phyloP scores from a whole-genome alignment of 2,888 invertebrate genomes.

The Odontothrips loti region DNA sequence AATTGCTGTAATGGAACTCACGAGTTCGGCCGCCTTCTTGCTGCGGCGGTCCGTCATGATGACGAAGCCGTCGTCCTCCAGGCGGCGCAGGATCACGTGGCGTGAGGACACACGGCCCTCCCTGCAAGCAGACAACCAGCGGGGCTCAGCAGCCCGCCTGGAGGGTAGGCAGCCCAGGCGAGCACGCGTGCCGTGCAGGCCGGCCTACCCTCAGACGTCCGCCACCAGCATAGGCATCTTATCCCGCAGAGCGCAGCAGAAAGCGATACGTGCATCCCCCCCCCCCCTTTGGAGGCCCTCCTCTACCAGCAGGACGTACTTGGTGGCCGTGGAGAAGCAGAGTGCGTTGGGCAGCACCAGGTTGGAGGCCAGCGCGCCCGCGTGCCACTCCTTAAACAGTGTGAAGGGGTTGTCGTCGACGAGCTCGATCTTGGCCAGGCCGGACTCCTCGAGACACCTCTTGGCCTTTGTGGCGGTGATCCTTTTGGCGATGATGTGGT shows the following conservation, averaged over 20 bases:
- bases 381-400: conserved; percentile 50
- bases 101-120: conserved; percentile 46
- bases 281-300: background rate
- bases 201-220: background rate
- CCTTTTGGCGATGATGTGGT: background rate
- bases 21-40: conserved; percentile 48
- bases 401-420: conserved; percentile 46
- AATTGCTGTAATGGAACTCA: no score
- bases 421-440: conserved; percentile 46
- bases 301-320: conserved; percentile 42
- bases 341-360: conserved; percentile 42
- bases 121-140: conserved; percentile 42
- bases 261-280: no score
- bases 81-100: conserved; percentile 46
- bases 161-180: background rate
- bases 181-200: background rate
- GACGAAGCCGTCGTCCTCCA: conserved; percentile 50
- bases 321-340: conserved; percentile 48
- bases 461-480: background rate
- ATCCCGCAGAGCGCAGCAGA: no score
- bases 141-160: background rate
- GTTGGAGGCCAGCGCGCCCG: conserved; percentile 41
- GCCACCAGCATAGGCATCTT: no score
- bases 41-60: conserved; percentile 50
- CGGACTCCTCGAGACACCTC: conserved; percentile 41